These are phyloP conservation scores for Cairina moschata DNA, from an alignment of 2,113 vertebrate genomes.

Conservation along the genomic window DNA sequence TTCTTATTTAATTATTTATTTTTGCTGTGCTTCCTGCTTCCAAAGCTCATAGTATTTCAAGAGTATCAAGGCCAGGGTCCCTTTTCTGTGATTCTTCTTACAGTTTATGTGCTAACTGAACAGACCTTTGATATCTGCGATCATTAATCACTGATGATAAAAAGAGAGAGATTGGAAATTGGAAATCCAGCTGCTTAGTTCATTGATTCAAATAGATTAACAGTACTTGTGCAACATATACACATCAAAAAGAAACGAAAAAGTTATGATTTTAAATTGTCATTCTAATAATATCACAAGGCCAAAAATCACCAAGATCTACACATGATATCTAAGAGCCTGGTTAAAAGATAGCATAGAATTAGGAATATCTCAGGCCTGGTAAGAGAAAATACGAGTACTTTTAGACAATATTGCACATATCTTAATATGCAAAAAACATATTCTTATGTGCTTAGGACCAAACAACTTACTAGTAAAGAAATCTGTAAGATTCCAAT, in stretches of 20 bases:
- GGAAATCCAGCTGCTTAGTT: background rate
- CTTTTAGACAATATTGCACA: background rate
- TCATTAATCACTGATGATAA: background rate
- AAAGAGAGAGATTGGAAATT: background rate
- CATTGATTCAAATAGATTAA: background rate
- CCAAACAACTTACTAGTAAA: background rate
- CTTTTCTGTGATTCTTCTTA: background rate
- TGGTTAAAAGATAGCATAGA: background rate
- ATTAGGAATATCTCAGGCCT: background rate
- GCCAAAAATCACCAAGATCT: background rate
- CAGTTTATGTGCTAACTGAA: background rate
- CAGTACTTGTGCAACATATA: background rate
- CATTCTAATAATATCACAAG: background rate
- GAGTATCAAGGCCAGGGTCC: background rate
- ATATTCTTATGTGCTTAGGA: background rate
- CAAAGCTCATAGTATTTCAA: background rate
- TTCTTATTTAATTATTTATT: background rate
- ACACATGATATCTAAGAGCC: background rate
- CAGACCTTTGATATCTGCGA: background rate
- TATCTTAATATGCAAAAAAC: background rate
- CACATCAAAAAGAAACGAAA: background rate
- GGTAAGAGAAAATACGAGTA: background rate
- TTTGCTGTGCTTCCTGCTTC: background rate
- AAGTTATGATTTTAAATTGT: background rate
- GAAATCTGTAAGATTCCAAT: background rate